Percentiles rank a stretch among this genome's conserved stretches.
phyloP scores from a whole-genome alignment of 2,797 vertebrate species.

The Carapus acus region DNA sequence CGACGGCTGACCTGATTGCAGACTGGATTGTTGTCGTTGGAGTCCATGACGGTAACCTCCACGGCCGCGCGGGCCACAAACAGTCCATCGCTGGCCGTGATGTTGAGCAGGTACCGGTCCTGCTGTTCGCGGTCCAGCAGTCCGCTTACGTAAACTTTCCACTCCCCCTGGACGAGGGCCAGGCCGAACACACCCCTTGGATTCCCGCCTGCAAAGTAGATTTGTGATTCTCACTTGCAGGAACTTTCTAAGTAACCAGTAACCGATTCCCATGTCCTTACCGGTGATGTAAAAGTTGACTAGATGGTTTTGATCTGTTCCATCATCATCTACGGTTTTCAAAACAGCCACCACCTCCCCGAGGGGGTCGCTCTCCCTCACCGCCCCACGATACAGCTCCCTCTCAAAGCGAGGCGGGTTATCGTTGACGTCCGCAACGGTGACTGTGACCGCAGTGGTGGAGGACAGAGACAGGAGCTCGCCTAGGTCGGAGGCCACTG shows the following conservation, averaged over 20 bases:
- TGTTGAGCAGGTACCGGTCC: constrained; percentile 90
- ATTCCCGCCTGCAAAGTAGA: constrained; percentile 84
- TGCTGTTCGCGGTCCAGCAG: constrained; percentile 87
- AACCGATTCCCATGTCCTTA: no score
- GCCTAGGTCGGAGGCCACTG: constrained; percentile 84
- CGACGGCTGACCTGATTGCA: constrained; percentile 84
- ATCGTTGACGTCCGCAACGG: constrained; percentile 90
- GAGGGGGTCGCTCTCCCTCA: constrained; percentile 86
- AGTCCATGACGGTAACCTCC: constrained; percentile 92
- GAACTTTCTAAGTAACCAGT: no score
- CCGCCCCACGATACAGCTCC: constrained; percentile 86
- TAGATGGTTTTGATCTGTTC: constrained; percentile 83
- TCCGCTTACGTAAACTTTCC: constrained; percentile 90
- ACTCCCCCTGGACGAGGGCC: constrained; percentile 85
- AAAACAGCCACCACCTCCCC: constrained; percentile 88
- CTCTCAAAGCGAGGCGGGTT: constrained; percentile 89
- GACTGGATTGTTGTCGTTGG: constrained; percentile 92
- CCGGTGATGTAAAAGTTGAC: constrained; percentile 91
- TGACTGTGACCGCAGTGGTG: constrained; percentile 78
- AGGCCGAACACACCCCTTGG: constrained; percentile 85
- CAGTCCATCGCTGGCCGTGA: constrained; percentile 90
- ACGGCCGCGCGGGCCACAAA: constrained; percentile 83
- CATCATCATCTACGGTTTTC: constrained; percentile 85
- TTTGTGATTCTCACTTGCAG: no score
- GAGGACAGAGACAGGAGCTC: constrained; percentile 82